Evolutionary conservation across 2,113 vertebrate species (phyloP).

Genomic region (Varanus komodoensis): DNA sequence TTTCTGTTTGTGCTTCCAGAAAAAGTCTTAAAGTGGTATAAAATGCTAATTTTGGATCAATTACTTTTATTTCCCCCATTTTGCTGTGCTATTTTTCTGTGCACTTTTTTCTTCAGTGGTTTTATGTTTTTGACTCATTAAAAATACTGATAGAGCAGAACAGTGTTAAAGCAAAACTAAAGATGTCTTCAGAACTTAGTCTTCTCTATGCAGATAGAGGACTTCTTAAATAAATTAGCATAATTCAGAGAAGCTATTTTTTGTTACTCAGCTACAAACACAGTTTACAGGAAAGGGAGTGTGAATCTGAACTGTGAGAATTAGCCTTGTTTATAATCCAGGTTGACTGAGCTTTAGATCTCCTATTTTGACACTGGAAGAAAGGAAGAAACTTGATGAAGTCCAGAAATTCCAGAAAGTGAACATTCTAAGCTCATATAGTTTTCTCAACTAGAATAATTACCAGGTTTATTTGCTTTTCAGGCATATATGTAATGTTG

Average conservation of each 20-base stretch:
- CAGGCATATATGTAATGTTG: neutral
- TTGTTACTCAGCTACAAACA: slow-evolving; percentile 63
- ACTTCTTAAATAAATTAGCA: slow-evolving; percentile 69
- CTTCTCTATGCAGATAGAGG: slow-evolving; percentile 55
- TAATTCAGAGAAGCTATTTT: slow-evolving; percentile 71
- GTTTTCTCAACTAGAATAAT: neutral
- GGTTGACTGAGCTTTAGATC: slow-evolving; percentile 31
- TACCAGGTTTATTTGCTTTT: neutral
- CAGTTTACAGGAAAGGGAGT: slow-evolving; percentile 59
- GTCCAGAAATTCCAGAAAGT: slow-evolving; percentile 23
- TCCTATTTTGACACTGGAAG: slow-evolving; percentile 59
- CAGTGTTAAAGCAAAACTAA: slow-evolving; percentile 52
- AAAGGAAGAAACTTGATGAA: slow-evolving; percentile 39
- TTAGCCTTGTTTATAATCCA: slow-evolving; percentile 67
- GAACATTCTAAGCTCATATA: fast-evolving
- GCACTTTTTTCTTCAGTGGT: slow-evolving; percentile 36
- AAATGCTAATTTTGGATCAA: slow-evolving; percentile 50
- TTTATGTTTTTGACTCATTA: slow-evolving; percentile 44
- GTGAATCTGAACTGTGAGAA: slow-evolving; percentile 58
- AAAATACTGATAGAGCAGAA: neutral
- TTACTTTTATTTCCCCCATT: slow-evolving; percentile 29
- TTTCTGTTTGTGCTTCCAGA: slow-evolving; percentile 16
- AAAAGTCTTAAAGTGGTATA: slow-evolving; percentile 56
- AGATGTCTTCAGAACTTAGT: slow-evolving; percentile 54
- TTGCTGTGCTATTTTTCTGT: slow-evolving; percentile 22